phyloP scores from a whole-genome alignment of 2,113 vertebrate species.

The Collichthys lucidus region DNA sequence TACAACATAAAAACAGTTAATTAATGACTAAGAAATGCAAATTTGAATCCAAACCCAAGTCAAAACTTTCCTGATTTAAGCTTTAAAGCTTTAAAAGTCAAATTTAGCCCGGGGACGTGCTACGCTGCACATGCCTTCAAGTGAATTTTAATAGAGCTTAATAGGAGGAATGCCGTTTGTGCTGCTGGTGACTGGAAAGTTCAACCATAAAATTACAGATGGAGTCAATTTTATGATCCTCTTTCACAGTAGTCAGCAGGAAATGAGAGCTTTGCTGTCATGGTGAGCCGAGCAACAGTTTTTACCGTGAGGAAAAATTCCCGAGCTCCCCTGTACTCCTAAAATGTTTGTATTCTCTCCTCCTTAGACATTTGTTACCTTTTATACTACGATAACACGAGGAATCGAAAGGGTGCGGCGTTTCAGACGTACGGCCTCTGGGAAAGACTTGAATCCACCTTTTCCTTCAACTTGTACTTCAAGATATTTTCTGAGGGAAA shows the following conservation, averaged over 20 bases:
- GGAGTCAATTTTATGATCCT: slow-evolving; percentile 81
- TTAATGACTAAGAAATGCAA: background rate
- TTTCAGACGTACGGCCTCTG: slow-evolving; percentile 3
- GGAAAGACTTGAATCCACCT: slow-evolving; percentile 16
- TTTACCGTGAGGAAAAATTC: slow-evolving; percentile 70
- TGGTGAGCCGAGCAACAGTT: slow-evolving; percentile 64
- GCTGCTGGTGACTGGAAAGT: slow-evolving; percentile 74
- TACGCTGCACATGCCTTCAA: slow-evolving; percentile 1
- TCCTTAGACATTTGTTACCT: slow-evolving; percentile 46
- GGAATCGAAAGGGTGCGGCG: slow-evolving; percentile 2
- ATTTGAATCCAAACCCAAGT: background rate
- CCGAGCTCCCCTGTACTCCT: slow-evolving; percentile 34
- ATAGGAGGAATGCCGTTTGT: slow-evolving; percentile 34
- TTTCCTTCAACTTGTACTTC: slow-evolving; percentile 4
- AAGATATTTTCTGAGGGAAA: slow-evolving; percentile 6
- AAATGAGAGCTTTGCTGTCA: slow-evolving; percentile 77
- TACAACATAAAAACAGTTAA: background rate
- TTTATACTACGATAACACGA: slow-evolving; percentile 41
- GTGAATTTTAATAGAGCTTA: slow-evolving; percentile 21
- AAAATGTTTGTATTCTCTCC: slow-evolving; percentile 45
- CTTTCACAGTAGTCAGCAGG: slow-evolving; percentile 82
- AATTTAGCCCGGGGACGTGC: background rate
- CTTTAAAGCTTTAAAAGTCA: background rate
- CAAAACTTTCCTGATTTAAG: background rate
- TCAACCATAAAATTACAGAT: slow-evolving; percentile 76